Evolutionary conservation across 2,113 vertebrate species (phyloP), one percentile per base, ranked within the genome.

Genomic region (Corydoras sp.): DNA sequence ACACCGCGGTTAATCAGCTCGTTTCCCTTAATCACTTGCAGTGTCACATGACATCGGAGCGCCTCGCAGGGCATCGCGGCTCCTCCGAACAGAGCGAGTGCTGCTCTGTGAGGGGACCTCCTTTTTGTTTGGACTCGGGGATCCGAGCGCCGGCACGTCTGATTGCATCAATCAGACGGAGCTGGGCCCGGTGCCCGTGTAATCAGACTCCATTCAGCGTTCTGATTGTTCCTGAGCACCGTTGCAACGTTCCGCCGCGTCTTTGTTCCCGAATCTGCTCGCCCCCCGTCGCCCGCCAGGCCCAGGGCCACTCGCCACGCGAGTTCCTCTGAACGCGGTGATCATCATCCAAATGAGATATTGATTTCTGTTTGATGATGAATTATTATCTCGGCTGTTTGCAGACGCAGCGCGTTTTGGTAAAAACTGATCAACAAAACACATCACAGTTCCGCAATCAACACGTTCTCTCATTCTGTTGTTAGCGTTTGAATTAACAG

Each of bases 291-390:
- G 55, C 62, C 62, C 63, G 32, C 18, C 5, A 43, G 18, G 9
- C 63, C 54, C 74, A 73, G 70, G 71, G 67, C 64, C 56, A 48
- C 5, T 12, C 9, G 63, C 13, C 15, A 9, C 63, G 69, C 68
- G 0, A 48, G 18, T 30, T 48, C 58, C 54, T 62, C 67, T 55
- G 18, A 61, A 54, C 49, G 18, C 50, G n/a, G 58, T 59, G 62
- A 80, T 69, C 86, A 80, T 81, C 73, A 81, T 85, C 76, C 78
- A 80, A 81, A 85, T 81, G 58, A 64, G 53, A 67, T 82, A 83
- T 82, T 71, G 82, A 87, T 84, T 78, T 80, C 68, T 68, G 56
- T 70, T 81, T 64, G 72, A 71, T 24, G 77, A 77, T 71, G 64
- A 76, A 65, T 59, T 62, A 24, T 62, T 73, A 69, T 43, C 56